These are phyloP conservation scores for Jordanella pulchra DNA, from an alignment of 2,797 vertebrate species.

Conservation along the genomic window DNA sequence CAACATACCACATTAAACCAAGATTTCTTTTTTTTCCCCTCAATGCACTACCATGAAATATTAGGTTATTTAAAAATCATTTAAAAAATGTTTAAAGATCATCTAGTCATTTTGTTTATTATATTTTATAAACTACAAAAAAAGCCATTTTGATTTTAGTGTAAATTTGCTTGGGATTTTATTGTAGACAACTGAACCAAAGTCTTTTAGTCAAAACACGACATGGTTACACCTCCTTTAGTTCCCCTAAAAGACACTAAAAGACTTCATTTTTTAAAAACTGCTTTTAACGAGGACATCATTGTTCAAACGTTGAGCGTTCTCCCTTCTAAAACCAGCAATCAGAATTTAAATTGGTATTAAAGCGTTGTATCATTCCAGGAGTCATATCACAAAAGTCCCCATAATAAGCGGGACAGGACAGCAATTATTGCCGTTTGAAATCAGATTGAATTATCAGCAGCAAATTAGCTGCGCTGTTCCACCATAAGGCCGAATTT, in stretches of 20 bases:
- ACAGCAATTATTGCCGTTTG: conserved; percentile 61
- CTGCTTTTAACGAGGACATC: conserved; percentile 30
- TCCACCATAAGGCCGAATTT: conserved; percentile 34
- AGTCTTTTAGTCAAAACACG: conserved; percentile 17
- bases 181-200: neutral
- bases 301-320: conserved; percentile 38
- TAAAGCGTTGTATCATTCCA: conserved; percentile 50
- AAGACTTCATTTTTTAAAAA: too few species aligned
- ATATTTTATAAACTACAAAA: conserved; percentile 11
- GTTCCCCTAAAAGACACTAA: conserved; percentile 14
- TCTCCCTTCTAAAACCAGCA: conserved; percentile 52
- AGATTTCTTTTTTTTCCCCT: conserved; percentile 6
- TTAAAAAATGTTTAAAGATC: conserved; percentile 7
- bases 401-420: conserved; percentile 59
- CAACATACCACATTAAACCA: neutral
- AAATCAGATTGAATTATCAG: conserved; percentile 66
- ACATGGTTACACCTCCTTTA: conserved; percentile 28
- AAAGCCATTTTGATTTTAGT: conserved; percentile 22
- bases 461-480: conserved; percentile 57
- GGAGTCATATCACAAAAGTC: conserved; percentile 51
- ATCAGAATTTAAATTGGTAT: conserved; percentile 59
- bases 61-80: conserved; percentile 14
- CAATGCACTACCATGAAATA: conserved; percentile 7
- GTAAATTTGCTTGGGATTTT: conserved; percentile 35
- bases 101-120: conserved; percentile 22